phyloP scores from a whole-genome alignment of 2,888 invertebrate genomes.

The Leucophenga maculata region DNA sequence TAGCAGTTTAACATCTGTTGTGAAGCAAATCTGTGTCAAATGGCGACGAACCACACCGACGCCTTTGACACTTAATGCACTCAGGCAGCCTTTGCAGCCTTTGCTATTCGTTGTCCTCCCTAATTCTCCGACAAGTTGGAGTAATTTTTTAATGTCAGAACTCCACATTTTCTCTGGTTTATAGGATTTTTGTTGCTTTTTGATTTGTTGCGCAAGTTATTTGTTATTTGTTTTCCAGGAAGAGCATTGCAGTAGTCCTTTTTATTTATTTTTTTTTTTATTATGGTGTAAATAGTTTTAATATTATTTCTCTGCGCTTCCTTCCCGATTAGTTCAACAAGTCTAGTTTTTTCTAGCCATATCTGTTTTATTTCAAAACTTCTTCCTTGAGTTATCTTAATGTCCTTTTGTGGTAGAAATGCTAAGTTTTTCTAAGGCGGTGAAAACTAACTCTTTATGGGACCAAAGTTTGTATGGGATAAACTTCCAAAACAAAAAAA shows the following conservation, averaged over 20 bases:
- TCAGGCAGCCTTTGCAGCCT: neutral
- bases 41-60: constrained; percentile 34
- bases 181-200: constrained; percentile 26
- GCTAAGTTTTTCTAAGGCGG: too few species aligned
- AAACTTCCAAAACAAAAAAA: too few species aligned
- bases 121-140: constrained; percentile 13
- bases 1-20: constrained; percentile 56
- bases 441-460: too few species aligned
- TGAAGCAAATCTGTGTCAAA: constrained; percentile 52
- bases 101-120: neutral
- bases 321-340: too few species aligned
- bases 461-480: too few species aligned
- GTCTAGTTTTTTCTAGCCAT: too few species aligned
- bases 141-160: constrained; percentile 32
- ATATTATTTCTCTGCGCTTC: too few species aligned
- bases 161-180: constrained; percentile 23
- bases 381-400: too few species aligned
- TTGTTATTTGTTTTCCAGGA: too few species aligned
- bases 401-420: too few species aligned
- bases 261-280: constrained; percentile 18
- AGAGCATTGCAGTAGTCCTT: neutral
- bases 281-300: too few species aligned
- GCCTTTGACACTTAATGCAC: constrained; percentile 2
- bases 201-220: neutral
- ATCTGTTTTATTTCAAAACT: too few species aligned